These are phyloP conservation scores for Taurulus bubalis DNA, from an alignment of 2,113 vertebrate species.

Conservation along the genomic window DNA sequence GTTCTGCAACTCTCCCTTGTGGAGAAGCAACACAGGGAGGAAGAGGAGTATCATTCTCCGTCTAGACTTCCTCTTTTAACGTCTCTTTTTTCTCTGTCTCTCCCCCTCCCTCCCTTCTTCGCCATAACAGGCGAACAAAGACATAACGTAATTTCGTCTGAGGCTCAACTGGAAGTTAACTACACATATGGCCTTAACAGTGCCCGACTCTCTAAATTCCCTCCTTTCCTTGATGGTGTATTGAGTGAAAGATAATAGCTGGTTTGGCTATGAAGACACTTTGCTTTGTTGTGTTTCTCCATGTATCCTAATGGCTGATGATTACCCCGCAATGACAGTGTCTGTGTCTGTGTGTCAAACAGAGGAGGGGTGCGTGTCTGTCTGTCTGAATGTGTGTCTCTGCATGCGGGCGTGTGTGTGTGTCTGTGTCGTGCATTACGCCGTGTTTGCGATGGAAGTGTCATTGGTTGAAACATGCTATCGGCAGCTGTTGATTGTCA, in stretches of 20 bases:
- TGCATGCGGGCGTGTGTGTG: neutral
- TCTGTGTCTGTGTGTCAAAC: slow-evolving; percentile 68
- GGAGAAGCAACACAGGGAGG: neutral
- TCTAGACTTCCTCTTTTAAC: slow-evolving; percentile 45
- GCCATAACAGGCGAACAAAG: slow-evolving; percentile 55
- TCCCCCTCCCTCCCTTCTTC: neutral
- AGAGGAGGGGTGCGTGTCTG: slow-evolving; percentile 38
- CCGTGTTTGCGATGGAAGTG: neutral
- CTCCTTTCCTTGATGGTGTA: slow-evolving; percentile 55
- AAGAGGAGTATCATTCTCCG: slow-evolving; percentile 48
- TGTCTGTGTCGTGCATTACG: neutral
- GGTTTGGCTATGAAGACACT: slow-evolving; percentile 68
- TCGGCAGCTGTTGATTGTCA: slow-evolving; percentile 30
- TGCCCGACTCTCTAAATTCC: slow-evolving; percentile 41
- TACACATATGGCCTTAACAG: slow-evolving; percentile 39
- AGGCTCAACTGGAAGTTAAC: slow-evolving; percentile 56
- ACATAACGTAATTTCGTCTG: slow-evolving; percentile 59
- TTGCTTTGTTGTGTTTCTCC: slow-evolving; percentile 71
- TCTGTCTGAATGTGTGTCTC: slow-evolving; percentile 24
- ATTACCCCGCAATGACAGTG: slow-evolving; percentile 72
- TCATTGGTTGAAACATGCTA: slow-evolving; percentile 19
- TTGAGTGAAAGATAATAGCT: slow-evolving; percentile 75
- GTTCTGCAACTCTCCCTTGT: slow-evolving; percentile 19
- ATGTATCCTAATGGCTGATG: slow-evolving; percentile 73
- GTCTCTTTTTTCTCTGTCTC: slow-evolving; percentile 24